Conservation (phyloP, 2,797 vertebrate genomes). For the Podargus strigoides region DNA sequence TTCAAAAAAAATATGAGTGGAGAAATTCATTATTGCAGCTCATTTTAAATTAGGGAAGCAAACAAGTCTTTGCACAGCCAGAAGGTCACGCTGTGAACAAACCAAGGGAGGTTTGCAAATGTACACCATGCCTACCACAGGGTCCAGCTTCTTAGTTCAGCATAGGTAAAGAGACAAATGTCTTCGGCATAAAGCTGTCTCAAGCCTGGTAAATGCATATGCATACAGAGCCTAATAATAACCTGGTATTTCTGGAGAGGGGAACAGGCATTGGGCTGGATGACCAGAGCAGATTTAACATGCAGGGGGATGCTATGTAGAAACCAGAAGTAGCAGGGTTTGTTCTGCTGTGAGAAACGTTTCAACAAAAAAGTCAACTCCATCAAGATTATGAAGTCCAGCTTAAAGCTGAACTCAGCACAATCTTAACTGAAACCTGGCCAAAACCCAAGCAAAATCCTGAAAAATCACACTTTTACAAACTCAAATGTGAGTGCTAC, state of each 20-base stretch:
- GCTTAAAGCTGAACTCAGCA: background rate
- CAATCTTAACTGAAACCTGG: background rate
- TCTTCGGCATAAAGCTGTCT: background rate
- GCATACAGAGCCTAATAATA: background rate
- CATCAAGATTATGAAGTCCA: background rate
- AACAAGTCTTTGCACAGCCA: background rate
- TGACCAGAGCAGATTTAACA: background rate
- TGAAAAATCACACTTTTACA: background rate
- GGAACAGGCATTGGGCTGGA: background rate
- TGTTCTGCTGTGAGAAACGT: background rate
- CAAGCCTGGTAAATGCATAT: background rate
- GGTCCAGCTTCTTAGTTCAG: background rate
- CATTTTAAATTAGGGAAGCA: background rate
- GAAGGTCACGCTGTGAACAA: background rate
- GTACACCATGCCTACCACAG: no score
- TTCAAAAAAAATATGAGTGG: background rate
- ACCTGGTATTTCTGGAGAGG: background rate
- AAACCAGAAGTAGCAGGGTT: background rate
- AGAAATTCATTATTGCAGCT: background rate
- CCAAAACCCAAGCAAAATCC: background rate
- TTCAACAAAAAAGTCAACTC: background rate
- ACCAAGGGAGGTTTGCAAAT: no score
- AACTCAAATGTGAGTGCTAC: background rate
- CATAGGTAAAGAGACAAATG: background rate
- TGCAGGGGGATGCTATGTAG: background rate